A percentile compares a stretch with the other conserved stretches of the same genome.
phyloP scores from a whole-genome alignment of 2,797 vertebrate species.

The Gymnoscopelus braueri region DNA sequence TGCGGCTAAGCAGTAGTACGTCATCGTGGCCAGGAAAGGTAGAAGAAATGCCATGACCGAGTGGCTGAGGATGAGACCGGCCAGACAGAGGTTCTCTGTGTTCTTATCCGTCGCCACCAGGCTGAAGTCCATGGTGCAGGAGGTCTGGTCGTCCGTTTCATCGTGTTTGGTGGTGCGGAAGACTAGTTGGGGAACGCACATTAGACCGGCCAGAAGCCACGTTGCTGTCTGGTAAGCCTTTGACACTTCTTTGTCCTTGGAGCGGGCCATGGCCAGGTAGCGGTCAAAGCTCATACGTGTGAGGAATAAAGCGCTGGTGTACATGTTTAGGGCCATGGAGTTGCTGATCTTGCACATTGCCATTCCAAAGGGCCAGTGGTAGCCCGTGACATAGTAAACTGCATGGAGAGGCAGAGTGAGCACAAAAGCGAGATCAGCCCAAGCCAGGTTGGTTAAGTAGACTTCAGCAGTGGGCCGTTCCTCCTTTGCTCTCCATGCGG shows the following conservation, averaged over 20 bases:
- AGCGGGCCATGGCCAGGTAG: no score
- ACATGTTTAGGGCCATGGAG: slow-evolving; percentile 91
- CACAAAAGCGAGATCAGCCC: no score
- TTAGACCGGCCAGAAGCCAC: slow-evolving; percentile 84
- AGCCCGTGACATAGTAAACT: slow-evolving; percentile 88
- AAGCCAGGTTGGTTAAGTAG: no score
- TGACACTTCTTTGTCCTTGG: no score
- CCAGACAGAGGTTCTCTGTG: slow-evolving; percentile 81
- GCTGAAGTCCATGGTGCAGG: slow-evolving; percentile 87
- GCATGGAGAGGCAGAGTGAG: no score
- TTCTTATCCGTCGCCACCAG: slow-evolving; percentile 61
- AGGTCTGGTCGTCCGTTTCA: slow-evolving; percentile 71
- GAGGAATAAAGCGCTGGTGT: slow-evolving; percentile 92
- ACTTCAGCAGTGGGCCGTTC: no score
- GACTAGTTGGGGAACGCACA: slow-evolving; percentile 87
- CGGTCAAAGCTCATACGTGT: slow-evolving; percentile 92
- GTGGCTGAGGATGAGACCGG: slow-evolving; percentile 84
- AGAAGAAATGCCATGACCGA: slow-evolving; percentile 86
- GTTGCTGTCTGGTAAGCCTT: slow-evolving; percentile 80
- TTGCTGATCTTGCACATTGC: slow-evolving; percentile 91
- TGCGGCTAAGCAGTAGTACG: slow-evolving; percentile 86
- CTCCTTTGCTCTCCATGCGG: no score
- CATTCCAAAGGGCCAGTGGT: slow-evolving; percentile 92
- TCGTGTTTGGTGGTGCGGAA: slow-evolving; percentile 83
- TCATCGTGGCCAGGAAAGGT: slow-evolving; percentile 88